Evolutionary conservation across 2,888 invertebrate species (phyloP).

Genomic region (Drosophila longiperda): DNA sequence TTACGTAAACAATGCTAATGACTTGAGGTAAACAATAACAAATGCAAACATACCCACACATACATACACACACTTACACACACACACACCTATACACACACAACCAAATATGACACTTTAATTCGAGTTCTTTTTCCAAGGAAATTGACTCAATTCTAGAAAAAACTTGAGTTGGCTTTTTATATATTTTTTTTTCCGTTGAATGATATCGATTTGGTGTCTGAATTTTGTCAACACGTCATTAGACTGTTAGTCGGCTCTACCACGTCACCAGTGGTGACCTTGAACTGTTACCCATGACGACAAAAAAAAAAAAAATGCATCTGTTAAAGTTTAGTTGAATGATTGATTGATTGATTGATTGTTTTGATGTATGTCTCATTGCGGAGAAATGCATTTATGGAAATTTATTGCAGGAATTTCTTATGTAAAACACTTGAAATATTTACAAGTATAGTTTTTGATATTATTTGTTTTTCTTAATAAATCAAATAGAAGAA

Average conservation of each 20-base stretch:
- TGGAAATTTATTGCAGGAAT: not conserved
- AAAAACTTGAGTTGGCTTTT: not conserved
- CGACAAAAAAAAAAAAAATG: not conserved
- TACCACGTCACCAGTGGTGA: not conserved
- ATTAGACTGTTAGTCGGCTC: not conserved
- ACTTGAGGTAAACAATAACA: conserved; percentile 18
- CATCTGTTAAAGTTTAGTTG: not conserved
- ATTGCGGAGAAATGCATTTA: not conserved
- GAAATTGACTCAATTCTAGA: not conserved
- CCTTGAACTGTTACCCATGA: not conserved
- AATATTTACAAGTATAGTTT: not conserved
- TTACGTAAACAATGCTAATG: conserved; percentile 28
- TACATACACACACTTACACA: no score
- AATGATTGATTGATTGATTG: not conserved
- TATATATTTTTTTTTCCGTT: not conserved
- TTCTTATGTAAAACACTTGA: not conserved
- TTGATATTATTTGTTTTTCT: not conserved
- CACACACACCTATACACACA: not conserved
- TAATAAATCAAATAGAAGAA: not conserved
- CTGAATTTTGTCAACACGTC: not conserved
- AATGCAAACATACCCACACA: not conserved
- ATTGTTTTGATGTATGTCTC: not conserved
- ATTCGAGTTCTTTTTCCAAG: conserved; percentile 51
- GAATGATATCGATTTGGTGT: not conserved
- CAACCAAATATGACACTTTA: conserved; percentile 32